Evolutionary conservation across 2,888 invertebrate genomes (phyloP), one percentile per base, ranked within the genome.

Genomic region (Drosophila neonasuta): DNA sequence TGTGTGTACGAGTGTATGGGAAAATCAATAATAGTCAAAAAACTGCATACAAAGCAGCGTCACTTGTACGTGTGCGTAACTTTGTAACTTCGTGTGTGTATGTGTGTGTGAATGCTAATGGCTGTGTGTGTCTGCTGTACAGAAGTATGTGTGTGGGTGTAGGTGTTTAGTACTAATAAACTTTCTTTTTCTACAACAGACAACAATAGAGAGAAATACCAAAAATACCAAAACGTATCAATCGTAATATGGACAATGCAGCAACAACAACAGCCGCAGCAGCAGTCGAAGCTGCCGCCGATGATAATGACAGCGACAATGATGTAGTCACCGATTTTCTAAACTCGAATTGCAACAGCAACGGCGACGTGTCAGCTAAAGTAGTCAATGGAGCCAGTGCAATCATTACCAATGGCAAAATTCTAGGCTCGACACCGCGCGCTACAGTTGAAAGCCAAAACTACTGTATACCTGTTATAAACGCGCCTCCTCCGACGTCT

Each of bases 291-390:
- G 36, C 36, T 1, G 56, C 66, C 36, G 60, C 60, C 24, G 90
- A 90, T 72, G 90, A 90, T 59, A 90, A 91, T 65, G 91, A 91
- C 74, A 91, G 91, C 65, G 91, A 91, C 71, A 90, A 87, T 74
- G 91, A 91, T 88, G 87, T 90, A 63, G 90, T 91, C 62, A 91
- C 89, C 29, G 91, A 91, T 86, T 91, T 90, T 71, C 77, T 91
- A 46, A 90, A 89, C 77, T 88, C 89, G 30, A 90, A 90, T 68
- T 84, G 83, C 64, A 89, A 87, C 51, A 77, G 77, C 67, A 76
- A 55, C 70, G 66, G 52, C 56, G 63, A 76, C 44, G 59, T 71
- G 59, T 71, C 68, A 54, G n/a, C 10, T 8, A 8, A 41, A 64
- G 36, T 30, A 8, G 15, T 11, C 24, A 24, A 24, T 10, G 2